Evolutionary conservation across 37 sponge, comb jelly and placozoan species (phyloP), one percentile per base, ranked within the genome.

Genomic region (Ianthella basta): DNA sequence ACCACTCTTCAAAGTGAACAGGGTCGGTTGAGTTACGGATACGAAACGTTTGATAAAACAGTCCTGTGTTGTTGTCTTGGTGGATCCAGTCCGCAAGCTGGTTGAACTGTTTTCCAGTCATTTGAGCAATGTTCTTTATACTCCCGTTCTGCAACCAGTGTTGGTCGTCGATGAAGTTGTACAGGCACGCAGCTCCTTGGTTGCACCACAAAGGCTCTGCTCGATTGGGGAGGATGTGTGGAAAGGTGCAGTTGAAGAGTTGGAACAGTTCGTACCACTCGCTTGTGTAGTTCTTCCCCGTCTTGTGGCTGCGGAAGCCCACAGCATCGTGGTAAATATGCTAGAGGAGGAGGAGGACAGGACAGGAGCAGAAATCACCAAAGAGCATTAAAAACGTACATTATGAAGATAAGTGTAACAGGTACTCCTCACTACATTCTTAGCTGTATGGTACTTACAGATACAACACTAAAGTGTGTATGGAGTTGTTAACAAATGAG

Each of bases 191-290:
- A 5, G 88, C 91, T 38, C 91, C 91, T 64, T 91, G 88, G 74
- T 91, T 91, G 64, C 91, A 91, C 91, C 91, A 91, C 24, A 91
- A 68, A 21, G 91, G 91, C n/a, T 57, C 32, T 32, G 63, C 60
- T 18, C 44, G 35, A 14, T 72, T 56, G 33, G 56, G 65, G 18
- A 80, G 23, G 66, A 82, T 81, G 40, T 91, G 91, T n/a, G 91
- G 88, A 60, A 87, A 91, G 29, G 91, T 87, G 67, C 88, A 91
- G 91, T 91, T 91, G 80, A 91, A 83, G 60, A 91, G 81, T 44
- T 91, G 73, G 60, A 80, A 87, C 10, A 91, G 82, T 63, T 91
- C 91, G 70, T 91, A 91, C 91, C 91, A 91, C 66, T 91, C 91
- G 8, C 63, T 69, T 18, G 91, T 91, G 65, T 60, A 91, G 82